Percentiles rank a stretch among this genome's conserved stretches.
Conservation (phyloP, 2,113 vertebrate species). For the Corythoichthys intestinalis region DNA sequence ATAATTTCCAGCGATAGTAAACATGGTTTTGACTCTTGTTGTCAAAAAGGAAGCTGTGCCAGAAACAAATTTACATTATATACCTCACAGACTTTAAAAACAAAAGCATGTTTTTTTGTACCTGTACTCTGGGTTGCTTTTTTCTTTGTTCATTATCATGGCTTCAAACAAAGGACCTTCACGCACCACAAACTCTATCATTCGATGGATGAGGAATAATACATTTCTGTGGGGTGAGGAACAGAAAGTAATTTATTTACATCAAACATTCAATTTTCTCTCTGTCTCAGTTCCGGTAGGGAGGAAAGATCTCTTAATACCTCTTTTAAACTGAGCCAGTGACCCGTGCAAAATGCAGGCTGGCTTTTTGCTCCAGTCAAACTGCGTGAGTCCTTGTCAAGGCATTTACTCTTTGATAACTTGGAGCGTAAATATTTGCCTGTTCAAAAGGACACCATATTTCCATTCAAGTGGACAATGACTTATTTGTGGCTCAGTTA, state of each 20-base stretch:
- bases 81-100: background rate
- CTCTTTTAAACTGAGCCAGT: slow-evolving; percentile 15
- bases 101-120: slow-evolving; percentile 5
- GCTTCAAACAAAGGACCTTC: slow-evolving; percentile 81
- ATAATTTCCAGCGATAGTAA: slow-evolving; percentile 80
- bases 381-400: slow-evolving; percentile 4
- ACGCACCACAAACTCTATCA: slow-evolving; percentile 83
- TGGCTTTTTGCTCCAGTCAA: background rate
- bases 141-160: slow-evolving; percentile 79
- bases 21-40: slow-evolving; percentile 79
- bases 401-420: slow-evolving; percentile 2
- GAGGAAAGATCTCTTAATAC: slow-evolving; percentile 8
- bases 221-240: slow-evolving; percentile 66
- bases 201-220: slow-evolving; percentile 77
- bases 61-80: slow-evolving; percentile 5
- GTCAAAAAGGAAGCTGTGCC: slow-evolving; percentile 77
- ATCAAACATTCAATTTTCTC: slow-evolving; percentile 19
- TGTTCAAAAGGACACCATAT: background rate
- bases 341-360: slow-evolving; percentile 20
- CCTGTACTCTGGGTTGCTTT: slow-evolving; percentile 77
- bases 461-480: background rate
- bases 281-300: slow-evolving; percentile 7
- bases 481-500: background rate
- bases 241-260: slow-evolving; percentile 38
- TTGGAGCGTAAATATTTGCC: background rate